Evolutionary conservation across 1,140 invertebrate species (phyloP), one percentile per base, ranked within the genome.

Genomic region (Rhagoletis zephyria): DNA sequence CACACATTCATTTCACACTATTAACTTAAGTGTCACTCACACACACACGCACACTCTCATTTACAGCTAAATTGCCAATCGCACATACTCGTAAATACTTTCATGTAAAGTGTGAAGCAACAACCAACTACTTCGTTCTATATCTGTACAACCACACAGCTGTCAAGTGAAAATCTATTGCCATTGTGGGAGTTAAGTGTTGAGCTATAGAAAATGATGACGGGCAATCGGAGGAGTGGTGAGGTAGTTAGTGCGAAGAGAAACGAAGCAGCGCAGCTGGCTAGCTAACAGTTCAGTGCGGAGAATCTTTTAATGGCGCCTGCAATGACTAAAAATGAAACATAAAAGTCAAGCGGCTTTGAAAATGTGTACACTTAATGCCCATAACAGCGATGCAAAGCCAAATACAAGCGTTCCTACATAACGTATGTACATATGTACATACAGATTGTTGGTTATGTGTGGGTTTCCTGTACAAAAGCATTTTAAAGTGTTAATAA

Each of bases 21-120:
- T 81, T 81, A 81, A 51, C 74, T 81, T 81, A 81, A 81, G 74
- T 81, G 74, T 81, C 30, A 67, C n/a, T n/a, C 16, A 56, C 10
- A 67, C 6, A 67, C 40, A 67, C 19, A 64, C 16, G 51, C 5
- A 56, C 51, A 56, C 10, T 2, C 16, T 59, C 3, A 60, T 19
- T 5, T n/a, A 30, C 16, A 60, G 0, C 6, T 42, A 7, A 56
- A 30, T 30, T 30, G 30, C n/a, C 2, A 85, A 10, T 19, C 59
- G 16, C 16, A 51, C 0, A 40, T 59, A 85, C 16, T 19, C 16
- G 30, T 30, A 30, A 30, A 30, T 30, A 30, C 30, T 30, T 30
- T 30, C 30, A 30, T 30, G 30, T 30, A 30, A 30, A 30, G 30
- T 30, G 30, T 30, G 30, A 30, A 30, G 30, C 30, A 30, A 30